Evolutionary conservation across 2,113 vertebrate species (phyloP).

Genomic region (Prunella fulvescens): DNA sequence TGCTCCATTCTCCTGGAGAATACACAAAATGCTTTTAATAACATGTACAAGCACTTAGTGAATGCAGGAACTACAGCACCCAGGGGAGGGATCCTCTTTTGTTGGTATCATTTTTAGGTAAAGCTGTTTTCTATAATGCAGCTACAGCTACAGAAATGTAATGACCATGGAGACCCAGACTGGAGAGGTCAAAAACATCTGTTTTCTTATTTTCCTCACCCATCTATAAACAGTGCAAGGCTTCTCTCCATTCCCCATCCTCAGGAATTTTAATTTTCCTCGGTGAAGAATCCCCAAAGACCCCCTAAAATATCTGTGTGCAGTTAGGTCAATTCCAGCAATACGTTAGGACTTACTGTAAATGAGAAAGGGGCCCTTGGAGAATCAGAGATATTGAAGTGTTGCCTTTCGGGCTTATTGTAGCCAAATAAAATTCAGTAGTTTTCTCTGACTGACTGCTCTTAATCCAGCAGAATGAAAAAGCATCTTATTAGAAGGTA

Average conservation of each 20-base stretch:
- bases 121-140: neutral
- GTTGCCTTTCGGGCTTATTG: neutral
- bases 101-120: neutral
- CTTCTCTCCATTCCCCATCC: neutral
- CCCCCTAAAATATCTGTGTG: neutral
- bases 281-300: neutral
- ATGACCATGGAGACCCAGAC: neutral
- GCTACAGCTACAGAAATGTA: neutral
- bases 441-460: neutral
- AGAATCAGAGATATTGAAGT: conserved; percentile 12
- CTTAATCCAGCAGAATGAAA: conserved; percentile 22
- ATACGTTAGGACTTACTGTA: conserved; percentile 17
- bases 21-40: neutral
- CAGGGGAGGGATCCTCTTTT: neutral
- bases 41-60: neutral
- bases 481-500: neutral
- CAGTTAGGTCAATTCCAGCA: neutral
- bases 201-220: neutral
- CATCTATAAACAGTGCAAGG: neutral
- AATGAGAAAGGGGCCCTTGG: conserved; percentile 34
- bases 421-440: neutral
- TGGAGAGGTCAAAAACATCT: neutral
- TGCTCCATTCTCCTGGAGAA: neutral
- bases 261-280: conserved; percentile 21
- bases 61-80: neutral